Evolutionary conservation across 2,797 vertebrate genomes (phyloP).

Genomic region (Pteronotus mesoamericanus): DNA sequence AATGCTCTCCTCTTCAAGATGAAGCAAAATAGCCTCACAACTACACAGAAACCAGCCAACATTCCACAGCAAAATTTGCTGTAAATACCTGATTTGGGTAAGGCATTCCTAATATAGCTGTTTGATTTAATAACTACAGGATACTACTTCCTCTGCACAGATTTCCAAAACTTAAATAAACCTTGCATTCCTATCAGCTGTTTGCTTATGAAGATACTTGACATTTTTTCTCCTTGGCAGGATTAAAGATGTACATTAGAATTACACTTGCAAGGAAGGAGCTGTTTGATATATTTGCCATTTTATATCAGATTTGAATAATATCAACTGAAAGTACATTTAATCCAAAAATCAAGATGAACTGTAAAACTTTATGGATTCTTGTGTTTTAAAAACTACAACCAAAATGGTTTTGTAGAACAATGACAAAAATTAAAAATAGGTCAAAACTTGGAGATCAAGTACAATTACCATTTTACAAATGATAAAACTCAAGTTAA

Average conservation of each 20-base stretch:
- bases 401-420: background rate
- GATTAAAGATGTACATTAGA: conserved; percentile 71
- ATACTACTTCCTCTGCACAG: conserved; percentile 51
- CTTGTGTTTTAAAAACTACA: background rate
- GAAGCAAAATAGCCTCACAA: conserved; percentile 50
- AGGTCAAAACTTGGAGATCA: background rate
- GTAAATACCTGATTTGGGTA: conserved; percentile 70
- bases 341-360: conserved; percentile 6
- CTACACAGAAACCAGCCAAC: conserved; percentile 52
- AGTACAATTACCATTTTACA: background rate
- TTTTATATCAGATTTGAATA: conserved; percentile 72
- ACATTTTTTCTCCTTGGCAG: conserved; percentile 71
- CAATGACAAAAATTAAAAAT: background rate
- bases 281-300: conserved; percentile 64
- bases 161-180: conserved; percentile 64
- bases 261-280: conserved; percentile 55
- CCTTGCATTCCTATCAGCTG: conserved; percentile 63
- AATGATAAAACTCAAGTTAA: background rate
- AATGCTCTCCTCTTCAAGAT: conserved; percentile 14
- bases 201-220: conserved; percentile 71
- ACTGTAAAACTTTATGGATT: background rate
- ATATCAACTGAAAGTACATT: conserved; percentile 56
- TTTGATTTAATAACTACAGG: conserved; percentile 63
- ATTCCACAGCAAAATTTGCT: conserved; percentile 62
- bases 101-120: conserved; percentile 58